phyloP scores from a whole-genome alignment of 2,797 vertebrate genomes.

The Caiman crocodilus region DNA sequence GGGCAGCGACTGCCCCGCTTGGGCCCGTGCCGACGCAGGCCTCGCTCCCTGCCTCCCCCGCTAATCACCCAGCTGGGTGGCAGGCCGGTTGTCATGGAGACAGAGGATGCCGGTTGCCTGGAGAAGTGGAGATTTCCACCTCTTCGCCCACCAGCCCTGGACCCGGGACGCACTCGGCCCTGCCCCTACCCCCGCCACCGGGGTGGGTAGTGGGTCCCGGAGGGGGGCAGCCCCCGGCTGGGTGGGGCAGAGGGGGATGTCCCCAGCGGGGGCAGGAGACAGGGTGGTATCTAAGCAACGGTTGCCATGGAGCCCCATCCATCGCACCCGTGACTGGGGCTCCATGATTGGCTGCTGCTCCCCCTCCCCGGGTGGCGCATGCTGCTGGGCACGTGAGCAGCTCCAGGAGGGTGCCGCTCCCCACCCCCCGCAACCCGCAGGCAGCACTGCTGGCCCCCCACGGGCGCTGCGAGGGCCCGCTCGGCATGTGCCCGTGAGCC shows the following conservation, averaged over 20 bases:
- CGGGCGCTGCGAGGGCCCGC: no score
- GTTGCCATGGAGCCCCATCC: slow-evolving; percentile 79
- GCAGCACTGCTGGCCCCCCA: background rate
- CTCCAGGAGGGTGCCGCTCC: background rate
- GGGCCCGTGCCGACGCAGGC: slow-evolving; percentile 53
- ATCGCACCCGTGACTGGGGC: slow-evolving; percentile 60
- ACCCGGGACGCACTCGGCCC: background rate
- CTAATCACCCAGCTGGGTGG: slow-evolving; percentile 77
- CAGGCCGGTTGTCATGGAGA: slow-evolving; percentile 79
- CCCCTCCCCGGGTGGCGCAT: slow-evolving; percentile 58
- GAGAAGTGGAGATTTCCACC: slow-evolving; percentile 67
- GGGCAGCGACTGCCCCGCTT: slow-evolving; percentile 53
- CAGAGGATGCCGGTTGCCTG: slow-evolving; percentile 79
- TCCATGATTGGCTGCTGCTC: slow-evolving; percentile 74
- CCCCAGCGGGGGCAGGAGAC: slow-evolving; percentile 34
- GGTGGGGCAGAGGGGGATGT: slow-evolving; percentile 67
- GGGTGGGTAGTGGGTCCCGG: background rate
- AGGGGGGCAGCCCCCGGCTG: background rate
- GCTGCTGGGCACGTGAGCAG: slow-evolving; percentile 35
- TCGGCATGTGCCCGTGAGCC: no score
- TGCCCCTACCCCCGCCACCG: background rate
- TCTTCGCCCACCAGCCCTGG: slow-evolving; percentile 68
- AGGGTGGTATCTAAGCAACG: slow-evolving; percentile 81
- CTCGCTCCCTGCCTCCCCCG: slow-evolving; percentile 62
- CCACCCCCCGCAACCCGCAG: background rate